A percentile compares a stretch with the other conserved stretches of the same genome.
Evolutionary conservation across 2,888 invertebrate species (phyloP).

Genomic region (Xestoiulus laeticollis): DNA sequence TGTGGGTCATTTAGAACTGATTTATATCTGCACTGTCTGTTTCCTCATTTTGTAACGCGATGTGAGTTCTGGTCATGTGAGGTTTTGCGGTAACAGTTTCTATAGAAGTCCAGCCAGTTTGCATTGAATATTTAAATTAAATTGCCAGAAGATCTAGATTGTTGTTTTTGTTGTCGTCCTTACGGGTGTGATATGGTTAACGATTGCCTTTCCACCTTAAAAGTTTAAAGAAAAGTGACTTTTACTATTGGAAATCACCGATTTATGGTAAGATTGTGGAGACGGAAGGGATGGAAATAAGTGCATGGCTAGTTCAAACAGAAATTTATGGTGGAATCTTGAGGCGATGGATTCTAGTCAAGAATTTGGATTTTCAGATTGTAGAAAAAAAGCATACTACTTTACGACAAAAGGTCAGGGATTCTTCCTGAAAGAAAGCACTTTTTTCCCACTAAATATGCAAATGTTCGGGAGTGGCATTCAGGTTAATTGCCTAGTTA

Average conservation of each 20-base stretch:
- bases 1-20: neutral
- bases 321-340: neutral
- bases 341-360: neutral
- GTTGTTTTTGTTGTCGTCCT: neutral
- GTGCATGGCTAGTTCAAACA: neutral
- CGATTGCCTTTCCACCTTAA: neutral
- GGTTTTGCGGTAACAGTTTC: neutral
- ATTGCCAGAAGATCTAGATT: neutral
- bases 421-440: neutral
- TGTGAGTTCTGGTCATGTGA: neutral
- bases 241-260: neutral
- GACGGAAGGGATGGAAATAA: neutral
- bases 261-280: neutral
- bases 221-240: neutral
- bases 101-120: neutral
- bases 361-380: neutral
- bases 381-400: neutral
- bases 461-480: constrained; percentile 15
- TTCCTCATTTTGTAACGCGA: neutral
- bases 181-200: neutral
- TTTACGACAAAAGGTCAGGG: neutral
- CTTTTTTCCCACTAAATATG: neutral
- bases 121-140: constrained; percentile 34
- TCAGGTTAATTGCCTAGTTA: neutral
- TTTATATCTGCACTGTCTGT: neutral